These are phyloP conservation scores for Bembecia ichneumoniformis DNA, from an alignment of 2,888 invertebrate genomes.

Conservation along the genomic window DNA sequence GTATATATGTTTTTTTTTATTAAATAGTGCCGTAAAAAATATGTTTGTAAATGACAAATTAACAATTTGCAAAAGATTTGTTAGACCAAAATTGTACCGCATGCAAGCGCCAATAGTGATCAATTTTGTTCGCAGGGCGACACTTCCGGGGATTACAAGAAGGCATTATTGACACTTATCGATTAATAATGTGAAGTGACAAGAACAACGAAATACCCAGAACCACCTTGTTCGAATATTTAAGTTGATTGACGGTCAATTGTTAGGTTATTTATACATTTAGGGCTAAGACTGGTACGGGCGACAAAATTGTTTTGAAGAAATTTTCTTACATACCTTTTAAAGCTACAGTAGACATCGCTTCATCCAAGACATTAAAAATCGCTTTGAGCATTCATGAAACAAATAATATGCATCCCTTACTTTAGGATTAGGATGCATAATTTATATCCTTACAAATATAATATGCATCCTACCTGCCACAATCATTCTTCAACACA, in stretches of 20 bases:
- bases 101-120: conserved; percentile 25
- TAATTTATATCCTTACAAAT: too few species aligned
- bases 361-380: neutral
- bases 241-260: conserved; percentile 54
- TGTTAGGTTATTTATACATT: conserved; percentile 38
- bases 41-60: neutral
- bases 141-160: conserved; percentile 94
- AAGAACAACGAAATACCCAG: conserved; percentile 28
- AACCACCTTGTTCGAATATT: conserved; percentile 44
- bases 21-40: neutral
- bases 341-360: neutral
- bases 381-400: too few species aligned
- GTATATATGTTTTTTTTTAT: neutral
- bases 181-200: conserved; percentile 61
- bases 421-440: too few species aligned
- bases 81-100: neutral
- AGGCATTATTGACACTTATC: conserved; percentile 88
- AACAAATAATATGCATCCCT: too few species aligned
- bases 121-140: conserved; percentile 83
- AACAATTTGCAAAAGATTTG: neutral
- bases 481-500: too few species aligned
- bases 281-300: conserved; percentile 17
- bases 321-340: neutral
- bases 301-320: conserved; percentile 6
- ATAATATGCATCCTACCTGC: too few species aligned